Base-by-base conservation (phyloP, 2,113 vertebrate genomes). In the Mesocricetus auratus region DNA sequence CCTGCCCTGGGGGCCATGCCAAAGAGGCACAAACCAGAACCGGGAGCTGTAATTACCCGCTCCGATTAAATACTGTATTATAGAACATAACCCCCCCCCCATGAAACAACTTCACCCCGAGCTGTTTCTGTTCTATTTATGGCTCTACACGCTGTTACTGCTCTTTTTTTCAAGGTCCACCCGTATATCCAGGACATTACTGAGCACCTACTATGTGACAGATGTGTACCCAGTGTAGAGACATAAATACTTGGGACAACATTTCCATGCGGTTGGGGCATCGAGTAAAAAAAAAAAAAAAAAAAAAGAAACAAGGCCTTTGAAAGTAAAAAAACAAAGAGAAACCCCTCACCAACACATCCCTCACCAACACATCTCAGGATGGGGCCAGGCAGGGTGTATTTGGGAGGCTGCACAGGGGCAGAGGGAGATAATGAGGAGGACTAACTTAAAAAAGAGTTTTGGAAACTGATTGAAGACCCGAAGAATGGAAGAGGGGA, bases 31-130 rank as follows among this genome's bases (percentile, higher is more conserved):
- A 94, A 91, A 90, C 47, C 96, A 95, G 97, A 83, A 95, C 95
- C 22, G 4, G 39, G 96, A 74, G 93, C 12, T 90, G 96, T 98
- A 98, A 98, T 98, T 98, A 98, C 97, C 5, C 62, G 79, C 71
- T 97, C 96, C 96, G 97, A 98, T 98, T 98, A 98, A 96, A 96
- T 91, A 92, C 33, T 29, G 85, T 58, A 88, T 97, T 96, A 96
- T 42, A 94, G 97, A 91, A 96, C 68, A 89, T 64, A 81, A 96
- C n/a, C 71, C 12, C 36, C 39, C 26, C 19, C 79, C 78, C 12
- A 21, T 10, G 29, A 45, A 86, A 33, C 33, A 77, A 53, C 56
- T 60, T 29, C 64, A 5, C 36, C 50, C 29, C 0, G 21, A 86
- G 74, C 53, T 78, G 36, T 74, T 78, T 69, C 58, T 66, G 13